Evolutionary conservation across 2,888 invertebrate species (phyloP), one percentile per base, ranked within the genome.

Genomic region (Ophioninae sp.): DNA sequence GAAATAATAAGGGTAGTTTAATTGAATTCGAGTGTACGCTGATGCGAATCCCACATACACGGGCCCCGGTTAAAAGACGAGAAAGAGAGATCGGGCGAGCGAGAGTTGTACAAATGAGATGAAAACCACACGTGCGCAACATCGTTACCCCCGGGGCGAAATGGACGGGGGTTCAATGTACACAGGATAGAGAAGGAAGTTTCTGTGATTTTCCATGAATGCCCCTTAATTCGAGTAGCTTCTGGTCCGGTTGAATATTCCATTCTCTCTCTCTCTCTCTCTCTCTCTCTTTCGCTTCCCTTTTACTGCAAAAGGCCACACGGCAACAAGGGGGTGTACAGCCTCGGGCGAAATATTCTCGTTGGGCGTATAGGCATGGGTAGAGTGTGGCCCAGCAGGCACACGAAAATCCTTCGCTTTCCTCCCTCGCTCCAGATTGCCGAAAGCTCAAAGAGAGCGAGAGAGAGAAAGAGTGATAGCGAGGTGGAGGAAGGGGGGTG

Each of bases 141-240:
- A 30, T 67, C 37, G 51, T 56, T 6, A 56, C 44, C 67, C 20
- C 65, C 39, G 56, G 37, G 75, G 75, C 67, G 30, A 74, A 74
- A 63, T 44, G 9, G 61, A n/a, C n/a, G n/a, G 10, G 17, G 63
- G 13, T 23, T 44, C 23, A 22, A 51, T 64, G 41, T 61, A 61
- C 23, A 37, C 37, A 30, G 59, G 59, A 72, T 22, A 72, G 39
- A 72, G 51, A 64, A 74, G 64, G 51, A 74, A 74, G 64, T 74
- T 74, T 65, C 80, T 79, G 86, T 87, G 88, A 89, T 88, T 90
- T 88, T 84, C 87, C 85, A 85, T 88, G 88, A 89, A 88, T 88
- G 86, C 84, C 88, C 87, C 87, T 88, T 89, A 88, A 90, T 89
- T 89, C 87, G 86, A 87, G 88, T 85, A 86, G 84, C 86, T 79